Evolutionary conservation across 2,888 invertebrate genomes (phyloP), one percentile per base, ranked within the genome.

Genomic region (Amblyjoppa fuscipennis): DNA sequence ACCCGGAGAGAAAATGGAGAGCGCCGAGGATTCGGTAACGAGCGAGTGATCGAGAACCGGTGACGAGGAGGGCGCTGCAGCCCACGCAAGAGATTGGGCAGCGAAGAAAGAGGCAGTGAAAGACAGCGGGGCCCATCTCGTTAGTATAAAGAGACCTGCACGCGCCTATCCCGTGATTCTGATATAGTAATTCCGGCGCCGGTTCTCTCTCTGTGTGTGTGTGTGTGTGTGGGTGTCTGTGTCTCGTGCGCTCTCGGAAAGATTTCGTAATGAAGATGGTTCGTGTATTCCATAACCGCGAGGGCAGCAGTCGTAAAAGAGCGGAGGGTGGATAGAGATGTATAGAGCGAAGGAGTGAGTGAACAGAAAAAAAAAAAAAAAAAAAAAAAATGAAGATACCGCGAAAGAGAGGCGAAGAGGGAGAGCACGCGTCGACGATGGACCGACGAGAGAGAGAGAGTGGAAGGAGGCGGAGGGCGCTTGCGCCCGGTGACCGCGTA

Each of bases 401-500:
- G 51, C 28, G 53, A 53, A 71, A 34, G 53, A 49, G 61, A 41
- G 53, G 53, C 70, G n/a, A 59, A n/a, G 74, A 51, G 31, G 34
- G 73, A 73, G 73, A 59, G 45, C 56, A 45, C 31, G 61, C 28
- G 49, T n/a, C 11, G 31, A 34, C 3, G 71, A 20, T 59, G 16
- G 34, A 64, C 34, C 64, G 64, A 20, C 20, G 20, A 20, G 20
- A 20, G 20, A 64, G 64, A 13, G 64, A 34, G 16, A 64, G 64
- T 56, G 69, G 59, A 77, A 68, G 71, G 61, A 77, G 61, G 76
- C 78, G 70, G 83, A 83, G 84, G 73, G 89, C 90, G 91, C 91
- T 90, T 92, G 89, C 91, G 91, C 91, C 82, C 81, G 81, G 64
- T 87, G 84, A 86, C 81, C 88, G 88, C 87, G 89, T 87, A 88